Evolutionary conservation across 2,797 vertebrate genomes (phyloP).

Genomic region (Hydrocynus forskahlii): DNA sequence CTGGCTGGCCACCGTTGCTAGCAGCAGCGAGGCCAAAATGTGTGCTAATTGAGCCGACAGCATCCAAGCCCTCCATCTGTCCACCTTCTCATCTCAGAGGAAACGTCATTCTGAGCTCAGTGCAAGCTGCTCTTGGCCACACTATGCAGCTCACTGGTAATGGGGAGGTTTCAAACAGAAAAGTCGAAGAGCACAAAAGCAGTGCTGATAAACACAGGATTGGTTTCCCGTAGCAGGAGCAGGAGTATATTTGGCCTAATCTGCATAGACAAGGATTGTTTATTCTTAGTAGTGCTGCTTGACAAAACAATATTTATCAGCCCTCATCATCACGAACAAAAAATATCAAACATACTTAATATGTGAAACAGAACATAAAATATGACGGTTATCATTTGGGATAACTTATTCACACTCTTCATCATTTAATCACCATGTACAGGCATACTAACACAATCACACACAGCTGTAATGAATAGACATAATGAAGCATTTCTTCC

Average conservation of each 20-base stretch:
- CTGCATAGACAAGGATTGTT: not conserved
- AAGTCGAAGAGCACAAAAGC: constrained; percentile 30
- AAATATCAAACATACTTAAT: not conserved
- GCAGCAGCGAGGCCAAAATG: constrained; percentile 58
- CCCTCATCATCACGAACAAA: not conserved
- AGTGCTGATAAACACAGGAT: constrained; percentile 29
- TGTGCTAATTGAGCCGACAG: constrained; percentile 63
- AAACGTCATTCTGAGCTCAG: constrained; percentile 62
- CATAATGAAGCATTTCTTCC: constrained; percentile 57
- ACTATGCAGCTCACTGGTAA: constrained; percentile 43
- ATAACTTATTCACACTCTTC: constrained; percentile 27
- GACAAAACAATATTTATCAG: not conserved
- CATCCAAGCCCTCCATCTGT: constrained; percentile 64
- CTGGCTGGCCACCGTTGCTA: constrained; percentile 55
- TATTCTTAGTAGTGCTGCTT: not conserved
- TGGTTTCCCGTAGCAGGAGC: constrained; percentile 6
- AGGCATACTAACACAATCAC: constrained; percentile 10
- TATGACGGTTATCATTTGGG: constrained; percentile 9
- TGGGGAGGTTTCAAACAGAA: constrained; percentile 44
- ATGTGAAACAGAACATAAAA: constrained; percentile 2
- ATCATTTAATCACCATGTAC: not conserved
- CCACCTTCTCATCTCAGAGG: constrained; percentile 59
- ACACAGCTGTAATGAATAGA: constrained; percentile 48
- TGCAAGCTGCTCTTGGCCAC: constrained; percentile 57
- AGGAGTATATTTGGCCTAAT: constrained; percentile 14